phyloP scores from a whole-genome alignment of 2,113 vertebrate genomes.

The Psettodes erumei region DNA sequence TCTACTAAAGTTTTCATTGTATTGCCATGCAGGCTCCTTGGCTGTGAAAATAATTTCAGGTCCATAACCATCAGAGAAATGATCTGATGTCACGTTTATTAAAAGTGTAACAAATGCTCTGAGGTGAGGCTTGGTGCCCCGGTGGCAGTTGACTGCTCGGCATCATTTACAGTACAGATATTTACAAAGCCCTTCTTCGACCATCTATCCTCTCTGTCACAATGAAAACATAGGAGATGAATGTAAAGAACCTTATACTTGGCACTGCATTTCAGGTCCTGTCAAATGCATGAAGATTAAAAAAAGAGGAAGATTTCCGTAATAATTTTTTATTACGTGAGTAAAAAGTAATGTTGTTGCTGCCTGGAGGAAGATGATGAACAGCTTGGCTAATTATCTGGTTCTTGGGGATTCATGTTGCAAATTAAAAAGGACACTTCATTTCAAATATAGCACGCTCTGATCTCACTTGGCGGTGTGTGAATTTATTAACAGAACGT shows the following conservation, averaged over 20 bases:
- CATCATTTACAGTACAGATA: background rate
- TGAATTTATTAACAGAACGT: slow-evolving; percentile 14
- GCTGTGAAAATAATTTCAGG: background rate
- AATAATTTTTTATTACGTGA: background rate
- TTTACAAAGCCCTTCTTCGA: background rate
- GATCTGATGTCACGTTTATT: too few species aligned
- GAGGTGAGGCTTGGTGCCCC: background rate
- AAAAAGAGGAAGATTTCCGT: background rate
- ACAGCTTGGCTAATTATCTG: background rate
- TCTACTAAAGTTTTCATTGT: background rate
- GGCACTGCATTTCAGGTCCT: background rate
- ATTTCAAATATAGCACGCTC: slow-evolving; percentile 11
- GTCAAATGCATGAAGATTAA: background rate
- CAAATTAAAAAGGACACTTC: slow-evolving; percentile 18
- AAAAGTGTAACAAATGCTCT: background rate
- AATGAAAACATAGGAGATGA: background rate
- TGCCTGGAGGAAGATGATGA: slow-evolving; percentile 11
- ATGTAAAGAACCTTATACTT: background rate
- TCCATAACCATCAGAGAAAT: too few species aligned
- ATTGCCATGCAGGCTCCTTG: background rate
- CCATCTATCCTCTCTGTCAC: background rate
- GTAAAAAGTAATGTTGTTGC: background rate
- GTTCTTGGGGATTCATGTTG: slow-evolving; percentile 8
- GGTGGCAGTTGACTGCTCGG: background rate
- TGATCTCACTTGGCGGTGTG: slow-evolving; percentile 13